Base-by-base conservation (phyloP, 2,113 vertebrate species). In the Riparia riparia region DNA sequence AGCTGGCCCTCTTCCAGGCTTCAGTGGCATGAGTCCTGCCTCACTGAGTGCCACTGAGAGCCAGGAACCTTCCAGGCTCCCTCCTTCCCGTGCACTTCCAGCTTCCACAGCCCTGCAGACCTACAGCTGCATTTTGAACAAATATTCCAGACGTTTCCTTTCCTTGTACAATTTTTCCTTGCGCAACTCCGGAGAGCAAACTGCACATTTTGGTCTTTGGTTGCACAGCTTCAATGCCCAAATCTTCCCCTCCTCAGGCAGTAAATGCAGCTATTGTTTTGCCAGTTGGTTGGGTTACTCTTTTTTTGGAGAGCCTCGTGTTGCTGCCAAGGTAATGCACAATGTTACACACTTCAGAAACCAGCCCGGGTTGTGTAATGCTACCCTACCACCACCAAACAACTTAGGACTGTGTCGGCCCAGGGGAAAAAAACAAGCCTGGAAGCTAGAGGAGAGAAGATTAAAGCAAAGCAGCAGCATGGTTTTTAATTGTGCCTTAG, bases 401-500 rank as follows among this genome's bases (percentile, higher is more conserved):
- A 90, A 71, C 45, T 60, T 8, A 58, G 77, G 41, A 71, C 79
- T 78, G 31, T 61, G 74, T 88, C 84, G 86, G 68, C 47, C 58
- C 76, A 54, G 69, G 19, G 53, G 37, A 37, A 51, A 77, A 89
- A 94, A 95, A 92, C 70, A 92, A 92, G 85, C 91, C 84, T 95
- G 83, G 90, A 83, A 96, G 93, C 85, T 85, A 96, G 69, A 94
- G 60, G 44, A 93, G 63, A 68, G 76, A 84, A 92, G 66, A 95
- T 91, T 92, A 97, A 97, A 95, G 95, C 29, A 49, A 72, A 90
- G 86, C 2, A 83, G 76, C 44, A 85, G 39, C 92, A 89, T 74
- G 80, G 8, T 89, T 96, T 97, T 95, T 95, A 96, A 95, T 83
- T 92, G 92, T 89, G 79, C 68, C 57, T 93, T 94, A 87, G 95